Evolutionary conservation across 2,797 vertebrate genomes (phyloP).

Genomic region (Pitangus sulphuratus): DNA sequence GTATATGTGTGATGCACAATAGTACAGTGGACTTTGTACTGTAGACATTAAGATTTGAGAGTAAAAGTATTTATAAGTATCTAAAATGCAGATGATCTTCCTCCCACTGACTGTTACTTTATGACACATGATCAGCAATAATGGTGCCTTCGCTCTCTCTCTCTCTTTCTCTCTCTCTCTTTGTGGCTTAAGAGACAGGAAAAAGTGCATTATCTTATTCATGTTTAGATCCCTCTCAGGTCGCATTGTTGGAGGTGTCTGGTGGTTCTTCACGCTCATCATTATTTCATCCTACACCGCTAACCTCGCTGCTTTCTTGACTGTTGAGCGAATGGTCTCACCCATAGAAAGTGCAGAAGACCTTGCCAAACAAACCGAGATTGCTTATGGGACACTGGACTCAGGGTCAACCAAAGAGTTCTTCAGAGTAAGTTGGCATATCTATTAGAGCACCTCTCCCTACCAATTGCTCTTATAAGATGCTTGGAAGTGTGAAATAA

Average conservation of each 20-base stretch:
- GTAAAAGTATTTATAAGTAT: not conserved
- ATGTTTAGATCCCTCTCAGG: constrained; percentile 94
- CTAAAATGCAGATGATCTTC: not conserved
- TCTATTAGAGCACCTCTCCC: not conserved
- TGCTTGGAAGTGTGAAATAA: not conserved
- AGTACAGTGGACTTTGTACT: not conserved
- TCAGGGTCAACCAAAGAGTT: constrained; percentile 98
- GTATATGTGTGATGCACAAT: not conserved
- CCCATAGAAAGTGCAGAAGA: constrained; percentile 90
- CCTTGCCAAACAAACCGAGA: constrained; percentile 97
- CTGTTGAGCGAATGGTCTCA: constrained; percentile 98
- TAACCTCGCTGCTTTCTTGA: constrained; percentile 98
- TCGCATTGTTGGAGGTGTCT: constrained; percentile 96
- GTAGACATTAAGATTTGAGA: not conserved
- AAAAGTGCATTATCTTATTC: constrained; percentile 74
- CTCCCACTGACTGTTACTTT: not conserved
- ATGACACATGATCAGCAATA: not conserved
- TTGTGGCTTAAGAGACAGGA: constrained; percentile 23
- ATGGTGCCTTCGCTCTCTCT: not conserved
- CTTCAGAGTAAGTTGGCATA: constrained; percentile 88
- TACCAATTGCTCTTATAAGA: not conserved
- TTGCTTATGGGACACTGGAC: constrained; percentile 95
- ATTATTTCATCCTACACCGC: constrained; percentile 99
- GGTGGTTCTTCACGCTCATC: constrained; percentile 99
- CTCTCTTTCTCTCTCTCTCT: not conserved